These are phyloP conservation scores for Troides aeacus DNA, from an alignment of 2,888 invertebrate species.

Conservation along the genomic window DNA sequence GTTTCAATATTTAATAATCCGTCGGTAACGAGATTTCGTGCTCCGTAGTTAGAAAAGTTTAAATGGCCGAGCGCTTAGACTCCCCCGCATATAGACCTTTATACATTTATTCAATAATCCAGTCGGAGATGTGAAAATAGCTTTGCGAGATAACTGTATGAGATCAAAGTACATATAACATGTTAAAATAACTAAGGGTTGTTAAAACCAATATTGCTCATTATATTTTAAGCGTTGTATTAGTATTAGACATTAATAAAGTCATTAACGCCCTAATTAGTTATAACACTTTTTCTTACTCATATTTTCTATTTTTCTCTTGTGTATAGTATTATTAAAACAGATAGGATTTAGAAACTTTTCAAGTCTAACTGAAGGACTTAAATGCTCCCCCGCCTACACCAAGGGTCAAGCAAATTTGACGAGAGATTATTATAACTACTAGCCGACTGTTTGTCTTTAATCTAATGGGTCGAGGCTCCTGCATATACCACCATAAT, in stretches of 20 bases:
- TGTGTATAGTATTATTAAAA: not conserved
- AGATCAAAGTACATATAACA: not conserved
- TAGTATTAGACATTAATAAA: not conserved
- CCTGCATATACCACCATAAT: slow-evolving; percentile 49
- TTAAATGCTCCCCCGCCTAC: slow-evolving; percentile 39
- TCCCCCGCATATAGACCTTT: slow-evolving; percentile 17
- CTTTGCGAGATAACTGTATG: slow-evolving; percentile 7
- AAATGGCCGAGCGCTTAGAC: slow-evolving; percentile 60
- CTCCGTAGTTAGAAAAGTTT: slow-evolving; percentile 70
- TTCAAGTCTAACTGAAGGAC: slow-evolving; percentile 42
- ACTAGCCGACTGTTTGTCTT: slow-evolving; percentile 63
- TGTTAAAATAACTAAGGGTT: not conserved
- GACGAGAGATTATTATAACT: slow-evolving; percentile 69
- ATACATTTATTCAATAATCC: slow-evolving; percentile 30
- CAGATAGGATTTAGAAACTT: not conserved
- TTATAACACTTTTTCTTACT: not conserved
- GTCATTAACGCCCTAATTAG: not conserved
- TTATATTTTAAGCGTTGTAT: not conserved
- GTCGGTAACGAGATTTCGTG: slow-evolving; percentile 68
- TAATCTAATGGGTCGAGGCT: slow-evolving; percentile 58
- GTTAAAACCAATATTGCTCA: not conserved
- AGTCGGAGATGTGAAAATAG: slow-evolving; percentile 27
- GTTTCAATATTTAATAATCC: slow-evolving; percentile 80
- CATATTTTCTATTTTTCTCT: not conserved
- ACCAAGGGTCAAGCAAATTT: slow-evolving; percentile 65